Percentiles rank a stretch among this genome's conserved stretches.
phyloP scores from a whole-genome alignment of 2,888 invertebrate species.

The Copidosoma aretas region DNA sequence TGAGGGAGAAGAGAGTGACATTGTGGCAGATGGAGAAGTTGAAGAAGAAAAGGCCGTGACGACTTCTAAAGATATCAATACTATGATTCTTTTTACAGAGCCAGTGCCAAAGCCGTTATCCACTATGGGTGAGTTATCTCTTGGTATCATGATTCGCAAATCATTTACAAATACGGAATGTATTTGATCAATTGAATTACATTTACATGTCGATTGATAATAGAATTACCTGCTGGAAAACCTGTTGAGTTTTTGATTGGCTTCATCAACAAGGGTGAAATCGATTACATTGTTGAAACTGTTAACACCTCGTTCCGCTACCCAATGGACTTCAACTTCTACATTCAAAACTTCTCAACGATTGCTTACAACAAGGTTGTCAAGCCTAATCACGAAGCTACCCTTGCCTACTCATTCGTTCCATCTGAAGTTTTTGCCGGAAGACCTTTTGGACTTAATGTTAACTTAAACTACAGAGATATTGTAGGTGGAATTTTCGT shows the following conservation, averaged over 20 bases:
- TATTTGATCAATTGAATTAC: not conserved
- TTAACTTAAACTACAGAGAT: slow-evolving; percentile 91
- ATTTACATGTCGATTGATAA: slow-evolving; percentile 40
- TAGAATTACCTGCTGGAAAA: slow-evolving; percentile 90
- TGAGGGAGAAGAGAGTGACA: slow-evolving; percentile 66
- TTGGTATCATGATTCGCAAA: not conserved
- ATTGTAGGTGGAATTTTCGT: slow-evolving; percentile 53
- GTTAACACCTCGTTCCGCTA: slow-evolving; percentile 98
- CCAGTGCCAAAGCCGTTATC: slow-evolving; percentile 65
- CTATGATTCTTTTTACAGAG: slow-evolving; percentile 87
- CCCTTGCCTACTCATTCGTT: slow-evolving; percentile 92
- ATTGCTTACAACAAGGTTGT: slow-evolving; percentile 87
- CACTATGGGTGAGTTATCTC: slow-evolving; percentile 51
- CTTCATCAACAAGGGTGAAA: slow-evolving; percentile 91
- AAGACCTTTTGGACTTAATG: slow-evolving; percentile 93
- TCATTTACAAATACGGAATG: not conserved
- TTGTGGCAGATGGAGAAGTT: slow-evolving; percentile 61
- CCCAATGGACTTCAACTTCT: slow-evolving; percentile 97
- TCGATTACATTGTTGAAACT: slow-evolving; percentile 89
- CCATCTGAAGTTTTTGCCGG: slow-evolving; percentile 97
- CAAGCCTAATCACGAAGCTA: slow-evolving; percentile 90
- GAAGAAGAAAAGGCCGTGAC: slow-evolving; percentile 73
- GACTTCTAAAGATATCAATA: slow-evolving; percentile 90
- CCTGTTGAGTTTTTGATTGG: slow-evolving; percentile 95
- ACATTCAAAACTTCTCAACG: slow-evolving; percentile 97